Percentiles rank a stretch among this genome's conserved stretches.
Evolutionary conservation across 2,888 invertebrate genomes (phyloP).

Genomic region (Escarpia spicata): DNA sequence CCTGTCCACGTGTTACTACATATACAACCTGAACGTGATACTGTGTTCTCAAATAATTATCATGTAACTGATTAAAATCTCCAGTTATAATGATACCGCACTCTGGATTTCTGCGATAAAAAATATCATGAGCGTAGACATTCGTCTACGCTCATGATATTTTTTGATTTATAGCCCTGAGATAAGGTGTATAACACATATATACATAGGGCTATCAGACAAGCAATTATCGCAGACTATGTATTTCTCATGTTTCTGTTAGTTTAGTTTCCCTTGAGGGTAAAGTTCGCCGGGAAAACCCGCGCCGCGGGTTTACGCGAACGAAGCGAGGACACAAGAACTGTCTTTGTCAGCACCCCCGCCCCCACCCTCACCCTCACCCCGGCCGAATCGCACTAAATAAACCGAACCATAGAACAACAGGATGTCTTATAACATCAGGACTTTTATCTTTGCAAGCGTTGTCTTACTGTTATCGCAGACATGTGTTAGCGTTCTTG

Average conservation of each 20-base stretch:
- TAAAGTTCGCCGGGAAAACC: neutral
- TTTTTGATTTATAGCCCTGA: neutral
- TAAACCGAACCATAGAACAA: neutral
- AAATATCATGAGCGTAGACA: too few relatives aligned
- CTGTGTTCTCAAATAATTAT: too few relatives aligned
- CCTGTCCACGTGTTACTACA: too few relatives aligned
- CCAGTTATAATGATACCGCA: too few relatives aligned
- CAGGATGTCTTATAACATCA: slow-evolving; percentile 3
- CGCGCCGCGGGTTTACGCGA: neutral
- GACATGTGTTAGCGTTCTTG: neutral
- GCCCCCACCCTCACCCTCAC: neutral
- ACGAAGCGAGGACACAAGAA: neutral
- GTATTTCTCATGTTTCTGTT: neutral
- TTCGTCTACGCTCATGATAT: neutral
- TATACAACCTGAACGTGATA: too few relatives aligned
- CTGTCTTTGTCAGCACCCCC: neutral
- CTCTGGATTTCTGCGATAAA: too few relatives aligned
- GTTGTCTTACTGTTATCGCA: neutral
- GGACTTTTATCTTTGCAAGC: neutral
- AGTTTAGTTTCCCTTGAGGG: neutral
- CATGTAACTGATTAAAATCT: too few relatives aligned
- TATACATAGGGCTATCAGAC: too few relatives aligned
- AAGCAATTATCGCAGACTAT: neutral
- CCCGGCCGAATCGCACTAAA: neutral
- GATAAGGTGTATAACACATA: neutral